Evolutionary conservation across 2,113 vertebrate species (phyloP).

Genomic region (Cyanoramphus novaezelandiae): DNA sequence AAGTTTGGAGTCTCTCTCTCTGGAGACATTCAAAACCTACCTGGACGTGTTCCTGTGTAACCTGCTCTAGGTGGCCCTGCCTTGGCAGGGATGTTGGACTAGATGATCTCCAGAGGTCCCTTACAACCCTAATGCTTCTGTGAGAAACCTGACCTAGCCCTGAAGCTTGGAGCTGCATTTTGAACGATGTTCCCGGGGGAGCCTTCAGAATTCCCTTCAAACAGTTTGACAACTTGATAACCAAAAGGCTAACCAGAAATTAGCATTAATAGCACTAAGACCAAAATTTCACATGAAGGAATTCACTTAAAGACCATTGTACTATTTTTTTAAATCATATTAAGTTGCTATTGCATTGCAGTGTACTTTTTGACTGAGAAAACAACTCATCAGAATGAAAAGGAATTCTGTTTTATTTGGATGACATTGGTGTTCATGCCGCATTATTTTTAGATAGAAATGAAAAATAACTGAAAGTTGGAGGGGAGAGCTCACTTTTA

Average conservation of each 20-base stretch:
- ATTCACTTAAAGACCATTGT: accelerated
- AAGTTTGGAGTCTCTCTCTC: not conserved
- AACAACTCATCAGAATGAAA: not conserved
- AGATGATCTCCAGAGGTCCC: not conserved
- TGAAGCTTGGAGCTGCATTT: not conserved
- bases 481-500: not conserved
- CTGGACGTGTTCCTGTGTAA: not conserved
- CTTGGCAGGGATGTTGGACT: not conserved
- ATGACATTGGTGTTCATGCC: not conserved
- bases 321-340: not conserved
- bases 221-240: not conserved
- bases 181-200: not conserved
- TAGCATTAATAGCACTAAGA: not conserved
- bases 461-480: not conserved
- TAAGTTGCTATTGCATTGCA: not conserved
- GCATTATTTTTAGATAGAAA: not conserved
- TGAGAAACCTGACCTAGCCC: not conserved
- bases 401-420: not conserved
- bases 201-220: not conserved
- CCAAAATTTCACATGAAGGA: not conserved
- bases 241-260: not conserved
- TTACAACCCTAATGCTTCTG: not conserved
- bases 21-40: not conserved
- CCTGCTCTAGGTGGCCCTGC: not conserved
- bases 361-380: not conserved